Evolutionary conservation across 2,888 invertebrate genomes (phyloP), one percentile per base, ranked within the genome.

Genomic region (Campoplex nolae): DNA sequence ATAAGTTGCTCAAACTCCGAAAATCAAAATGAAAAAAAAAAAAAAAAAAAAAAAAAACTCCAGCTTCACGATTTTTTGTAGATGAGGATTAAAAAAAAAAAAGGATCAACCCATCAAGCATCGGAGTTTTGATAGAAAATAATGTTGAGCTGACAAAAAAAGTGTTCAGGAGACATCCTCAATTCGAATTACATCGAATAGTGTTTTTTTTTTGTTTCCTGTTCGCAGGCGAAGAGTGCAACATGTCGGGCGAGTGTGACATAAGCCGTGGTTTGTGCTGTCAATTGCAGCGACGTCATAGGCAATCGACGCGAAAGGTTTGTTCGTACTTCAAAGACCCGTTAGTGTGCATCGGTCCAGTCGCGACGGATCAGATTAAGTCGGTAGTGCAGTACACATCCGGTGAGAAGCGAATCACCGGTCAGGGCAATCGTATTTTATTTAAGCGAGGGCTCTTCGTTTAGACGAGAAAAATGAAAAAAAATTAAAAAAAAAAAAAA

Each of bases 281-380:
- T 95, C 98, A 98, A 95, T 95, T 98, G 91, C 97, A 98, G 91
- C 96, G 98, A 88, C 96, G 98, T 90, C 98, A 98, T 94, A 96
- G 98, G 67, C 98, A 97, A 95, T 96, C 97, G 89, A 96, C 98
- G 1, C 96, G 98, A 95, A 97, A 98, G 96, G 97, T 97, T 89
- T 98, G 98, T 95, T 97, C 97, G n/a, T 98, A 98, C 95, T 98
- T 98, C 96, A 98, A 97, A 93, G 98, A 98, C 92, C 97, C 98
- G 0, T 95, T 98, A 73, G 97, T 97, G 32, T 98, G 98, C 95
- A 97, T 98, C 92, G 98, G 98, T 0, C 97, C 97, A 0, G 97
- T 98, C 0, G 97, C 97, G 9, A 96, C 96, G 2, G 97, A 97
- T 92, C 97, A 97, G 93, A 96, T 97, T 82, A 96, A 96, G 89